These are phyloP conservation scores for Brachionus plicatilis DNA, from an alignment of 1,140 invertebrate genomes.

Conservation along the genomic window DNA sequence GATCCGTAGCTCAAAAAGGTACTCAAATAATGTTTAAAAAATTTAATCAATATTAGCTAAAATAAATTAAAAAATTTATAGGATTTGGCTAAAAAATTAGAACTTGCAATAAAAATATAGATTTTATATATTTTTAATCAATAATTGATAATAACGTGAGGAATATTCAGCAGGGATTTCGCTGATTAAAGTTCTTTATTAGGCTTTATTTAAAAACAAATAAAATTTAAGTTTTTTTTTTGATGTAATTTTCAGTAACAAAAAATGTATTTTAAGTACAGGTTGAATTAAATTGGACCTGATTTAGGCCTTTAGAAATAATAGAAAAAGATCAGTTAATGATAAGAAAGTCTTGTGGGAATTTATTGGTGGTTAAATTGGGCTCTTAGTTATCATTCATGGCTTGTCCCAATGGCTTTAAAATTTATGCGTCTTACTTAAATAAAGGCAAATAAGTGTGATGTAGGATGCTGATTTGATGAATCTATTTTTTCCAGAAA, in stretches of 20 bases:
- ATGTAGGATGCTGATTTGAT: background rate
- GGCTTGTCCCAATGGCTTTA: background rate
- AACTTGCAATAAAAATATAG: background rate
- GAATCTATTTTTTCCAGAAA: background rate
- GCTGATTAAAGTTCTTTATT: background rate
- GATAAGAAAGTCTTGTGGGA: background rate
- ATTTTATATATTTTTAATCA: background rate
- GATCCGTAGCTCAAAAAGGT: no score
- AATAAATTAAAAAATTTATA: background rate
- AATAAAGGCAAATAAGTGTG: background rate
- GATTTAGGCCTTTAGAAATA: background rate
- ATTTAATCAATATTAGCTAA: background rate
- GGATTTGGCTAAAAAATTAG: background rate
- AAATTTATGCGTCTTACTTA: background rate
- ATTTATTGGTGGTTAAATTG: background rate
- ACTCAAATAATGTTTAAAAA: background rate
- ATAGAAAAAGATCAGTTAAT: background rate
- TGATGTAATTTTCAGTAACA: background rate
- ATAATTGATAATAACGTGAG: background rate
- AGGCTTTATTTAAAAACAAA: background rate
- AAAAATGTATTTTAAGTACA: background rate
- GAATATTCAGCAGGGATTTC: background rate
- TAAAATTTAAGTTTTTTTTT: background rate
- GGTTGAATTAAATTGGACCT: background rate
- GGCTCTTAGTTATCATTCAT: background rate